phyloP scores from a whole-genome alignment of 2,888 invertebrate species.

The Elegia similella region DNA sequence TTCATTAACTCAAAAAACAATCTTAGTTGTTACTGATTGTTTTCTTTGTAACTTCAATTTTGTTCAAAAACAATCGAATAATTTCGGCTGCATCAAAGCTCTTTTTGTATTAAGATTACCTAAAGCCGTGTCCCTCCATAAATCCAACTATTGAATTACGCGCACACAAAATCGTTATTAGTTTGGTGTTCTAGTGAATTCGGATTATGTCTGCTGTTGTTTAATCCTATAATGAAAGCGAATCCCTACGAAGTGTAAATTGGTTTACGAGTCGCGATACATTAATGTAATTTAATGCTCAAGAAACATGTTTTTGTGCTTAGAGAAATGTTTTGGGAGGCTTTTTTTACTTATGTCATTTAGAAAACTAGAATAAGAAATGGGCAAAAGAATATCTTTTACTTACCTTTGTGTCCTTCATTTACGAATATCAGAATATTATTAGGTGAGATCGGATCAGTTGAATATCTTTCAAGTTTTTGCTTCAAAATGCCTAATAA shows the following conservation, averaged over 20 bases:
- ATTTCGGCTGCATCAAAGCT: background rate
- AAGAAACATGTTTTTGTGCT: constrained; percentile 13
- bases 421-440: too few relatives aligned
- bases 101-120: background rate
- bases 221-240: constrained; percentile 16
- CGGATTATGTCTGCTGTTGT: constrained; percentile 12
- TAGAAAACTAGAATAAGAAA: too few relatives aligned
- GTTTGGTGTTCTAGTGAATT: constrained; percentile 6
- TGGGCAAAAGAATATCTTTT: too few relatives aligned
- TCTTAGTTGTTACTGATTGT: too few relatives aligned
- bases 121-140: background rate
- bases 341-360: background rate
- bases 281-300: constrained; percentile 14
- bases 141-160: background rate
- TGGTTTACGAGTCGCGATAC: constrained; percentile 13
- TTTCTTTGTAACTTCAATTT: background rate
- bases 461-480: too few relatives aligned
- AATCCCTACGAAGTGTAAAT: constrained; percentile 15
- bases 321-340: background rate
- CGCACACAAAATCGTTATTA: background rate
- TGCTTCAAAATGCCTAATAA: too few relatives aligned
- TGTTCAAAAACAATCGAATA: background rate
- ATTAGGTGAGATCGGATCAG: too few relatives aligned
- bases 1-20: too few relatives aligned
- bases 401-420: too few relatives aligned